Evolutionary conservation across 2,888 invertebrate genomes (phyloP).

Genomic region (Pachymerium ferrugineum): DNA sequence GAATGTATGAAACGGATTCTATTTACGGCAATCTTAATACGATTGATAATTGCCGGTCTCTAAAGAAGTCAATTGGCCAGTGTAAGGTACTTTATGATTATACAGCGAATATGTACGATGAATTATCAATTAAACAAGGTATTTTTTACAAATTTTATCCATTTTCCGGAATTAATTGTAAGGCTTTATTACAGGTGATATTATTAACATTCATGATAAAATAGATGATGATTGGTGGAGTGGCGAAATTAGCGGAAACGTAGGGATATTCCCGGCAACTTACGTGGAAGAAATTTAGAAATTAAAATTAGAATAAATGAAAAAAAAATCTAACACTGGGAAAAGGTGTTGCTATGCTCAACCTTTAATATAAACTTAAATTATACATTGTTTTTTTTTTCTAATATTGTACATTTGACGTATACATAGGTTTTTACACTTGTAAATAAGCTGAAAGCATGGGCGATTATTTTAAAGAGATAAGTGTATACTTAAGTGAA

Average conservation of each 20-base stretch:
- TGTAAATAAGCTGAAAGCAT: too few relatives aligned
- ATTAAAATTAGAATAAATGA: too few relatives aligned
- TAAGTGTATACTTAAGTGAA: too few relatives aligned
- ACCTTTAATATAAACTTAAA: not conserved
- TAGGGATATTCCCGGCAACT: slow-evolving; percentile 89
- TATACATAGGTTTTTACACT: too few relatives aligned
- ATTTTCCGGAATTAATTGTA: not conserved
- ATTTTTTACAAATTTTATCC: slow-evolving; percentile 37
- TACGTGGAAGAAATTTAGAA: slow-evolving; percentile 77
- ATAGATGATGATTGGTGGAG: slow-evolving; percentile 94
- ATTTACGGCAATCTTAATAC: slow-evolving; percentile 31
- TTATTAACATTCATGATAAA: slow-evolving; percentile 81
- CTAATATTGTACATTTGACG: too few relatives aligned
- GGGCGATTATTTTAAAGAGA: too few relatives aligned
- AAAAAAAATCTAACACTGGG: too few relatives aligned
- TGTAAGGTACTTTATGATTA: slow-evolving; percentile 84
- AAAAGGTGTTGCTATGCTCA: not conserved
- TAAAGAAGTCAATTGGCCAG: slow-evolving; percentile 29
- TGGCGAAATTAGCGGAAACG: slow-evolving; percentile 74
- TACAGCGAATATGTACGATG: slow-evolving; percentile 78
- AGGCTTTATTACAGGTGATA: slow-evolving; percentile 61
- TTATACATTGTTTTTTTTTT: not conserved
- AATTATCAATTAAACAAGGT: slow-evolving; percentile 68
- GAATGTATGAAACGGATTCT: slow-evolving; percentile 52
- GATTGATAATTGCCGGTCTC: not conserved